These are phyloP conservation scores for Pleuronectes platessa DNA, from an alignment of 2,113 vertebrate genomes.

Conservation along the genomic window DNA sequence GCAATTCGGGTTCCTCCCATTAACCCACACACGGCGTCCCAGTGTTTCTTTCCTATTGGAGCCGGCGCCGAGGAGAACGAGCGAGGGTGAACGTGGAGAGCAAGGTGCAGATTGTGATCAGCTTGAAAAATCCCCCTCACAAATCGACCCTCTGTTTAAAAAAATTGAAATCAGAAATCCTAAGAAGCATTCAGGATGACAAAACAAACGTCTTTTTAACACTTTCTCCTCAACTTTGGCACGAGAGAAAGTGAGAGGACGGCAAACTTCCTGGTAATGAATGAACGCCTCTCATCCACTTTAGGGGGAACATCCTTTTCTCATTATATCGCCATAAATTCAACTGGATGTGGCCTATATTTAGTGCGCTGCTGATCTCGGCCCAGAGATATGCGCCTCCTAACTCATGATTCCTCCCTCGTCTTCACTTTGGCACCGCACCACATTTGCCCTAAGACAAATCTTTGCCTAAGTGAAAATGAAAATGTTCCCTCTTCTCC, in stretches of 20 bases:
- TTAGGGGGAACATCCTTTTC: constrained; percentile 95
- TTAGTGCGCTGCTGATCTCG: constrained; percentile 93
- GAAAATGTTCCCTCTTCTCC: constrained; percentile 46
- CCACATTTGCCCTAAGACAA: constrained; percentile 61
- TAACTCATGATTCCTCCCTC: constrained; percentile 70
- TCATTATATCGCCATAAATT: constrained; percentile 98
- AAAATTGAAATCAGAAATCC: too few species aligned
- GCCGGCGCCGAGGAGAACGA: constrained; percentile 14
- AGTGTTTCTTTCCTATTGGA: constrained; percentile 38
- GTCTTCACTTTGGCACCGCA: constrained; percentile 58
- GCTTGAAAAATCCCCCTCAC: too few species aligned
- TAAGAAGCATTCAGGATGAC: neutral
- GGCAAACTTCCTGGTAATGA: constrained; percentile 90
- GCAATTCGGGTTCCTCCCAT: constrained; percentile 59
- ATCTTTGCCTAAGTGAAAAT: constrained; percentile 63
- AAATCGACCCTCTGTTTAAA: too few species aligned
- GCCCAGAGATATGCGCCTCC: constrained; percentile 89
- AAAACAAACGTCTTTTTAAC: constrained; percentile 61
- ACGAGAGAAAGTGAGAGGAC: constrained; percentile 92
- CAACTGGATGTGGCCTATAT: constrained; percentile 95
- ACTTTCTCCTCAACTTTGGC: constrained; percentile 88
- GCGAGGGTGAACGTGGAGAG: neutral
- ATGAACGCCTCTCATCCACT: constrained; percentile 84
- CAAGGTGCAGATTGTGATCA: neutral
- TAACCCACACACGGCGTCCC: constrained; percentile 29